Percentiles rank a stretch among this genome's conserved stretches.
These are phyloP conservation scores for Pithys albifrons DNA, from an alignment of 2,113 vertebrate species.

Conservation along the genomic window DNA sequence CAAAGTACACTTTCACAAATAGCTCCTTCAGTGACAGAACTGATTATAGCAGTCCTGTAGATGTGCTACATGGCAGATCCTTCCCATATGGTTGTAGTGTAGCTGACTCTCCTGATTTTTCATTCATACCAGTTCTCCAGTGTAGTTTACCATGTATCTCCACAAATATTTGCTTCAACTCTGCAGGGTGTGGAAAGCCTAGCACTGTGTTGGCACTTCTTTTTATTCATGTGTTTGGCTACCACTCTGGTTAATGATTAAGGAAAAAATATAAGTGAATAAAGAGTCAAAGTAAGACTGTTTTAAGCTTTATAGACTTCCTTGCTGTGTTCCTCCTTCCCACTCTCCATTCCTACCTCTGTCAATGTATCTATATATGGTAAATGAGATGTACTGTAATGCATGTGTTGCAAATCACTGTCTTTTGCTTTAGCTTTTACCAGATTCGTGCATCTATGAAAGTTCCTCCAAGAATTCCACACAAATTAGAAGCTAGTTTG, in stretches of 20 bases:
- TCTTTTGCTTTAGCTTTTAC: slow-evolving; percentile 87
- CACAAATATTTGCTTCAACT: neutral
- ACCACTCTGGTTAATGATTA: neutral
- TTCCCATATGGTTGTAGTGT: neutral
- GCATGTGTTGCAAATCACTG: slow-evolving; percentile 8
- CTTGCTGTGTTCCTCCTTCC: neutral
- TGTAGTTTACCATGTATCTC: neutral
- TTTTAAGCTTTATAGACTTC: neutral
- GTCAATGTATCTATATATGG: neutral
- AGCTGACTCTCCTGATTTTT: neutral
- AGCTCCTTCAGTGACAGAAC: neutral
- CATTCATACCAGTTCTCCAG: neutral
- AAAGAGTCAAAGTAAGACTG: neutral
- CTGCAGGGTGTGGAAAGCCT: accelerated
- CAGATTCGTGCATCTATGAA: slow-evolving; percentile 93
- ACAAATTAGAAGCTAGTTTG: slow-evolving; percentile 93
- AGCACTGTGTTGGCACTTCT: neutral
- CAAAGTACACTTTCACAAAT: neutral
- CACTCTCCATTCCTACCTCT: neutral
- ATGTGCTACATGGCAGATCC: neutral
- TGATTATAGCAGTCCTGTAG: neutral
- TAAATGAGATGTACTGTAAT: neutral
- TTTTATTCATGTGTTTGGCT: neutral
- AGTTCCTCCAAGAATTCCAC: slow-evolving; percentile 91
- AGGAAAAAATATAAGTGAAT: neutral